These are phyloP conservation scores for Salpingus planirostris DNA, from an alignment of 2,888 invertebrate genomes.

Conservation along the genomic window DNA sequence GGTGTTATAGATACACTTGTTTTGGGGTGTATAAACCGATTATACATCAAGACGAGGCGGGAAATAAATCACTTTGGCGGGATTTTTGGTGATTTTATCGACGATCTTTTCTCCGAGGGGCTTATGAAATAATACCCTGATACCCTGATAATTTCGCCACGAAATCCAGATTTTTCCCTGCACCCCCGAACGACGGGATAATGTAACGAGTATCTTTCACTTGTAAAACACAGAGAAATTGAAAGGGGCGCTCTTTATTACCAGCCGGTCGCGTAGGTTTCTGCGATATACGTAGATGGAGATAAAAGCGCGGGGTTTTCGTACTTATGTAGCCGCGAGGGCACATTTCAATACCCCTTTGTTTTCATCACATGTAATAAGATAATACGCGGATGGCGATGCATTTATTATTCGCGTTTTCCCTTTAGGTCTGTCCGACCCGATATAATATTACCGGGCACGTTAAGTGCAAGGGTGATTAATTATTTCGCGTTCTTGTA, in stretches of 20 bases:
- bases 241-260: too few species aligned
- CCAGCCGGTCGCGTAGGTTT: too few species aligned
- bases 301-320: not conserved
- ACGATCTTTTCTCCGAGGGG: slow-evolving; percentile 17
- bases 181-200: too few species aligned
- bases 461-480: too few species aligned
- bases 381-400: slow-evolving; percentile 13
- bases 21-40: slow-evolving; percentile 25
- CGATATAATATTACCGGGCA: too few species aligned
- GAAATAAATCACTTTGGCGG: slow-evolving; percentile 23
- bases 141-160: too few species aligned
- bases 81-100: slow-evolving; percentile 23
- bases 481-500: too few species aligned
- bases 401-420: slow-evolving; percentile 8
- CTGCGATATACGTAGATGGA: too few species aligned
- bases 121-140: not conserved
- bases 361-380: slow-evolving; percentile 15
- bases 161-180: too few species aligned
- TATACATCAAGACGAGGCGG: slow-evolving; percentile 20
- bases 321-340: slow-evolving; percentile 6
- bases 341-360: slow-evolving; percentile 14
- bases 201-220: too few species aligned
- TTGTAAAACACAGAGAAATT: too few species aligned
- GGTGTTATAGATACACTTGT: slow-evolving; percentile 22
- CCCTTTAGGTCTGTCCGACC: slow-evolving; percentile 2